Evolutionary conservation across 1,140 invertebrate species (phyloP).

Genomic region (Conopomorpha cramerella): DNA sequence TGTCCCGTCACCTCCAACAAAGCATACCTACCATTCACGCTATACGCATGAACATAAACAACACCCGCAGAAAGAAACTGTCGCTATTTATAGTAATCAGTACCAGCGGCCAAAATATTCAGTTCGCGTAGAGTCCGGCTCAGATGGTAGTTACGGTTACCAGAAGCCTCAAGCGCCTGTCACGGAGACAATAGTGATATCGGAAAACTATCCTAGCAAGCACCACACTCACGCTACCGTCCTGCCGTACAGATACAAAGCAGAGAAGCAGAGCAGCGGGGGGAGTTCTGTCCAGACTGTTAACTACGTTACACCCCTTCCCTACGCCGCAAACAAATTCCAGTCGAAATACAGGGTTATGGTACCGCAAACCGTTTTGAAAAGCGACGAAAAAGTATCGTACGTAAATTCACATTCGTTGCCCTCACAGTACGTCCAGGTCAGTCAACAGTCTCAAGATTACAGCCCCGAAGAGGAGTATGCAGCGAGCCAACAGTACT

Average conservation of each 20-base stretch:
- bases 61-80: slow-evolving; percentile 13
- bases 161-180: slow-evolving; percentile 18
- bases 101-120: slow-evolving; percentile 20
- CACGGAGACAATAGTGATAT: slow-evolving; percentile 11
- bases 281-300: neutral
- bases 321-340: neutral
- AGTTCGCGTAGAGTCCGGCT: slow-evolving; percentile 11
- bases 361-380: slow-evolving; percentile 2
- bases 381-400: neutral
- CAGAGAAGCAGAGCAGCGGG: neutral
- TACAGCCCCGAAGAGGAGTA: neutral
- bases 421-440: neutral
- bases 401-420: neutral
- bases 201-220: slow-evolving; percentile 42
- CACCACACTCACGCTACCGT: slow-evolving; percentile 22
- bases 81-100: slow-evolving; percentile 17
- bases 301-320: slow-evolving; percentile 1
- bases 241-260: neutral
- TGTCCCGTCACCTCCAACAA: no score
- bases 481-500: neutral
- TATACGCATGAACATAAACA: slow-evolving; percentile 12
- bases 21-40: no score
- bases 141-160: slow-evolving; percentile 21
- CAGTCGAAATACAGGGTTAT: slow-evolving; percentile 1
- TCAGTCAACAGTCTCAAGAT: neutral